Evolutionary conservation across 2,113 vertebrate genomes (phyloP).

Genomic region (Paradoxurus hermaphroditus): DNA sequence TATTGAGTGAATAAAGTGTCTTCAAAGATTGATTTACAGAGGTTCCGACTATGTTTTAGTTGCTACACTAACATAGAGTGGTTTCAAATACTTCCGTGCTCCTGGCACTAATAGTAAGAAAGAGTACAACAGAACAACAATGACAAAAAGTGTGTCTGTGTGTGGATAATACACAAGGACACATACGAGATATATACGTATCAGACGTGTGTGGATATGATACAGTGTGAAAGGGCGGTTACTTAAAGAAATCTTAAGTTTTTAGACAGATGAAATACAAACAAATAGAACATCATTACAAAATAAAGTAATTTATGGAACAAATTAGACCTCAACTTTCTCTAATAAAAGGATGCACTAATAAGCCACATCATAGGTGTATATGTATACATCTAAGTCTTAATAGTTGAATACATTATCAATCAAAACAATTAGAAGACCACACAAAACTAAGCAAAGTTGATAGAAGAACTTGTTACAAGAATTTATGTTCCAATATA

Average conservation of each 20-base stretch:
- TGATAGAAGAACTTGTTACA: neutral
- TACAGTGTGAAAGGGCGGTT: neutral
- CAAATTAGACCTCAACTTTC: neutral
- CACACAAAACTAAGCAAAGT: neutral
- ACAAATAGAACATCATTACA: neutral
- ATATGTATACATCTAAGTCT: neutral
- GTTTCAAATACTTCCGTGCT: neutral
- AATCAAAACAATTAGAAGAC: neutral
- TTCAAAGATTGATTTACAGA: neutral
- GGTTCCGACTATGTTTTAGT: neutral
- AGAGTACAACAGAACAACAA: neutral
- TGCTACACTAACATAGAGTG: neutral
- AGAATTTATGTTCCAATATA: neutral
- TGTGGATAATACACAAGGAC: neutral
- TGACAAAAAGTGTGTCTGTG: neutral
- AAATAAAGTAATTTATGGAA: neutral
- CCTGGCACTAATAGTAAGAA: neutral
- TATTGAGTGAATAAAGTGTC: neutral
- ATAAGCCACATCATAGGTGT: neutral
- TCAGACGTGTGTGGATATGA: neutral
- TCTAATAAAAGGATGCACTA: neutral
- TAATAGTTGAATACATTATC: neutral
- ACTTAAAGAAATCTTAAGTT: neutral
- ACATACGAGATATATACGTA: neutral
- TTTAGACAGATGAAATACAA: neutral